Conservation (phyloP, 2,797 vertebrate genomes). For the Austrolebias charrua region DNA sequence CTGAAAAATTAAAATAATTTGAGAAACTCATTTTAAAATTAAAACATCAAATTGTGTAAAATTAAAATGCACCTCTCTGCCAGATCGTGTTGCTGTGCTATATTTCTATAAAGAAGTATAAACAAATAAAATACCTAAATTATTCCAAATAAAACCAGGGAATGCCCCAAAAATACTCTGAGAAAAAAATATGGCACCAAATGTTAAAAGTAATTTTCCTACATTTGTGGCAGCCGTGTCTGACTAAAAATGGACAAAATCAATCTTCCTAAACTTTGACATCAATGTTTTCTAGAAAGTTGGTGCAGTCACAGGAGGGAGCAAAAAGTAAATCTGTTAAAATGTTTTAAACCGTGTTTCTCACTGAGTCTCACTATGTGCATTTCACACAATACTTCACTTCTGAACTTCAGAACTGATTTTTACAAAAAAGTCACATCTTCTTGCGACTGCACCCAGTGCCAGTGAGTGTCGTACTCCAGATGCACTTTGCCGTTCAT, state of each 20-base stretch:
- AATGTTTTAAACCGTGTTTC: constrained; percentile 35
- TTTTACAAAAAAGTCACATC: constrained; percentile 94
- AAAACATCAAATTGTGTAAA: no score
- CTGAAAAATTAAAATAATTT: no score
- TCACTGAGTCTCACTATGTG: constrained; percentile 33
- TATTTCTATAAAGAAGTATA: constrained; percentile 13
- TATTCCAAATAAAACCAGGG: constrained; percentile 43
- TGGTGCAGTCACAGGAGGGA: constrained; percentile 61
- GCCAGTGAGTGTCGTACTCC: constrained; percentile 92
- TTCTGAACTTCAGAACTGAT: constrained; percentile 1
- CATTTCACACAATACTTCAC: constrained; percentile 42
- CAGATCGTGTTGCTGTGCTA: no score
- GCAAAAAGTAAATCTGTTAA: constrained; percentile 17
- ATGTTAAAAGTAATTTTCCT: constrained; percentile 37
- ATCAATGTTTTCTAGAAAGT: constrained; percentile 64
- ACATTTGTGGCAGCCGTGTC: constrained; percentile 35
- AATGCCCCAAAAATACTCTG: constrained; percentile 59
- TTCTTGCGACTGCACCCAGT: constrained; percentile 96
- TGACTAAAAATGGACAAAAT: constrained; percentile 31
- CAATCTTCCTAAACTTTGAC: constrained; percentile 60
- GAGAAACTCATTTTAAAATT: no score
- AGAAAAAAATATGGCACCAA: constrained; percentile 53
- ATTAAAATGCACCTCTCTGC: no score
- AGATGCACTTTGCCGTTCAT: constrained; percentile 84
- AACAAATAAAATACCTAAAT: constrained; percentile 11